Conservation (phyloP, 2,888 invertebrate genomes). For the Homarus gammarus region DNA sequence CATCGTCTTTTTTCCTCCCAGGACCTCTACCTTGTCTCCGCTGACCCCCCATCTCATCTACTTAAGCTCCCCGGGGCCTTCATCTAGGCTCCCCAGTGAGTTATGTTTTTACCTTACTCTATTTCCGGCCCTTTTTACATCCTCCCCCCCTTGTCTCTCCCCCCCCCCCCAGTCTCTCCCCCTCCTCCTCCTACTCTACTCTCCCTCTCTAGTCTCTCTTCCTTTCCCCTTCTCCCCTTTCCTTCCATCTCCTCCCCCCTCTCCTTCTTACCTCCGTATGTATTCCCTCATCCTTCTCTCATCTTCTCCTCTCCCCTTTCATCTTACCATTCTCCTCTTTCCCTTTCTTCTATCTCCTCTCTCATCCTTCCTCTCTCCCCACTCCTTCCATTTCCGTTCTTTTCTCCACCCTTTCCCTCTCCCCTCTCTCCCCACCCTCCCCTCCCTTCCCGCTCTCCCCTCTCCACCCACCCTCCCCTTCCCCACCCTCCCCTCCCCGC, state of each 20-base stretch:
- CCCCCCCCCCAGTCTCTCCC: not conserved
- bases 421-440: not conserved
- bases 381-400: not conserved
- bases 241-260: not conserved
- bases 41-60: no score
- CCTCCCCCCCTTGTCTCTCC: not conserved
- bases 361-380: not conserved
- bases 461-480: not conserved
- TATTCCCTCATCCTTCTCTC: not conserved
- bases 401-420: not conserved
- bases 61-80: no score
- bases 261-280: not conserved
- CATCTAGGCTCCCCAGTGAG: no score
- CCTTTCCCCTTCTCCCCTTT: not conserved
- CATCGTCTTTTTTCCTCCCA: no score
- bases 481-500: not conserved
- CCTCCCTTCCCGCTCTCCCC: not conserved
- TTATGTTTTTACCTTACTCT: no score
- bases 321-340: not conserved
- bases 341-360: not conserved
- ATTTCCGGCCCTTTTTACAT: no score
- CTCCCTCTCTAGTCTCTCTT: not conserved
- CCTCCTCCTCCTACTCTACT: not conserved
- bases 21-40: no score
- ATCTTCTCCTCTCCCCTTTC: not conserved